Base-by-base conservation (phyloP, 2,888 invertebrate species). In the Aricia artaxerxes region DNA sequence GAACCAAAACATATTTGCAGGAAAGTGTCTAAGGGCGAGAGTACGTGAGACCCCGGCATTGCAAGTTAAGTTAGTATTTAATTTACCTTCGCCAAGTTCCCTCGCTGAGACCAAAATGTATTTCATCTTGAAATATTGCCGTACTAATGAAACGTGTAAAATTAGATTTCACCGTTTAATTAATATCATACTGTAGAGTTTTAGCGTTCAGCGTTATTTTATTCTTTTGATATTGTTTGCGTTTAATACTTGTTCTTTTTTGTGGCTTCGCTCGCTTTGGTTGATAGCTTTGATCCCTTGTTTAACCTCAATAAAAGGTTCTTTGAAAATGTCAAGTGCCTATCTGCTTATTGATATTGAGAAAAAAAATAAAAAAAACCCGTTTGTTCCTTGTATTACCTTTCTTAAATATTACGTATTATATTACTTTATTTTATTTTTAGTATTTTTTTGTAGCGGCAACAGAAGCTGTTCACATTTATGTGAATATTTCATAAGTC, bases 61-160 rank as follows among this genome's bases (percentile, higher is more conserved):
- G 57, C 49, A 69, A 53, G 38, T 73, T 35, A 57, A 73, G 53
- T 44, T 73, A 73, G 73, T 79, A 75, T 75, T 79, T 79, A 61
- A 79, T 79, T 75, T 79, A 75, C 60, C 57, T 49, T 44, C 40
- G 57, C 72, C 69, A 73, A 78, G 72, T 73, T 73, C 78, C 57
- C 60, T 16, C 60, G 44, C 75, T 11, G 75, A 75, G 35, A 60
- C 40, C 73, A 38, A 73, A 73, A 31, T 79, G 31, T 73, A 73
- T 78, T 78, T 75, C 60, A 79, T 73, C 61, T 79, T 75, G 78
- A 60, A 44, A 75, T 79, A 75, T 60, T n/a, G 60, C 61, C 40
- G 49, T 60, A 79, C 73, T 75, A 79, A 73, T 75, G 60, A 79
- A 60, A 60, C 60, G 60, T 49, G 75, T 31, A 75, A 75, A 75